Evolutionary conservation across 2,888 invertebrate genomes (phyloP), one percentile per base, ranked within the genome.

Genomic region (Agonopterix heracliana): DNA sequence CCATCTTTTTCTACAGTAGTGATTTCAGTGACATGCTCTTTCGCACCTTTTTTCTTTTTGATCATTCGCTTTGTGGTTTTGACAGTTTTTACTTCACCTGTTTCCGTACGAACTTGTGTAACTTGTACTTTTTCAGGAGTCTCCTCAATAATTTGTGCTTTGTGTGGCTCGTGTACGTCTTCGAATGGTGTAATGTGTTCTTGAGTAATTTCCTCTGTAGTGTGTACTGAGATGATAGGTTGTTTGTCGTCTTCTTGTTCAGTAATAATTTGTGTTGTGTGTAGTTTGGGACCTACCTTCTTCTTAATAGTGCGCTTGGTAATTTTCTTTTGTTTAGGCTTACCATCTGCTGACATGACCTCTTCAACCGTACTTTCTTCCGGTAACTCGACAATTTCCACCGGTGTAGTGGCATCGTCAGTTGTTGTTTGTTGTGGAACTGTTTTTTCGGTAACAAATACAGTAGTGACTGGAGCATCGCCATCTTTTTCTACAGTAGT

Each of bases 241-340:
- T 64, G 66, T 43, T 55, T 48, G 44, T 55, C 54, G 12, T 52
- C 53, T 9, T 48, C 45, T 45, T 57, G 56, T 56, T 61, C 60
- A 1, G 60, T 60, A 0, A 26, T 63, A 49, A 57, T 57, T 55
- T 62, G 59, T 42, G 64, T 38, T 5, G 38, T 38, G 2, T 38
- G 63, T 43, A 67, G 70, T 9, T 41, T 46, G 7, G 26, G 46
- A 3, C 45, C 14, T 17, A 60, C 57, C 12, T 61, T 66, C 49
- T 68, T 87, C 58, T 83, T 87, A 10, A 90, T 84, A 55, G 49
- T 41, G 0, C 57, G 76, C 10, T 57, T 60, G 1, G 52, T 62
- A 13, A 65, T 49, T 44, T 54, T 57, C 45, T 54, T 58, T n/a
- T 47, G 45, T 44, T 41, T 49, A n/a, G 34, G 41, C 52, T 57